These are phyloP conservation scores for Tridacna gigas DNA, from an alignment of 2,888 invertebrate species.

Conservation along the genomic window DNA sequence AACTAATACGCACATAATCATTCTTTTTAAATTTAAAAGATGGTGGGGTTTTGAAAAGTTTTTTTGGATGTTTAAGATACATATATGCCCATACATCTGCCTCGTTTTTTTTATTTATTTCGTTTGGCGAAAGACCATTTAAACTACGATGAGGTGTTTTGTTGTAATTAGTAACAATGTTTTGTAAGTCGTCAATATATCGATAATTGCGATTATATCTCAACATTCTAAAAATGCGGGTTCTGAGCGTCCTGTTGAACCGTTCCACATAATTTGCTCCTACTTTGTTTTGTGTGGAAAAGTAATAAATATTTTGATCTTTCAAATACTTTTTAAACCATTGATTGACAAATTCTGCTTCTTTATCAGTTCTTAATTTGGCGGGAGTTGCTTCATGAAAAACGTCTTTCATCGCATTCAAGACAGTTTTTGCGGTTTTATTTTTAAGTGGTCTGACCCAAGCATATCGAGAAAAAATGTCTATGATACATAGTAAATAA, in stretches of 20 bases:
- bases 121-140: conserved; percentile 12
- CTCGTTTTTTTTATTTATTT: conserved; percentile 29
- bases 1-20: conserved; percentile 41
- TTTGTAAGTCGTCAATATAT: conserved; percentile 33
- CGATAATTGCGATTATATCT: conserved; percentile 32
- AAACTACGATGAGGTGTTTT: conserved; percentile 20
- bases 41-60: neutral
- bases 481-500: conserved; percentile 29
- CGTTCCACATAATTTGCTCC: conserved; percentile 32
- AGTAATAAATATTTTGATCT: conserved; percentile 10
- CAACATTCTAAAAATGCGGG: conserved; percentile 20
- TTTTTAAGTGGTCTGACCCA: conserved; percentile 26
- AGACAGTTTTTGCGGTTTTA: conserved; percentile 23
- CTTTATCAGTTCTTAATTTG: conserved; percentile 26
- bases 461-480: conserved; percentile 31
- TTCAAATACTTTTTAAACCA: conserved; percentile 22
- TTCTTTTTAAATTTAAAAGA: conserved; percentile 34
- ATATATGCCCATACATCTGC: conserved; percentile 32
- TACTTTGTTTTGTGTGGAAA: conserved; percentile 19
- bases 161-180: conserved; percentile 27
- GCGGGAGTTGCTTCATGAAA: neutral
- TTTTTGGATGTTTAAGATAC: neutral
- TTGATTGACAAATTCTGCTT: conserved; percentile 28
- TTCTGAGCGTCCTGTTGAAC: conserved; percentile 13
- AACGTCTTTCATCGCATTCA: conserved; percentile 22